Conservation (phyloP, 2,113 vertebrate genomes). For the Hymenochirus boettgeri region DNA sequence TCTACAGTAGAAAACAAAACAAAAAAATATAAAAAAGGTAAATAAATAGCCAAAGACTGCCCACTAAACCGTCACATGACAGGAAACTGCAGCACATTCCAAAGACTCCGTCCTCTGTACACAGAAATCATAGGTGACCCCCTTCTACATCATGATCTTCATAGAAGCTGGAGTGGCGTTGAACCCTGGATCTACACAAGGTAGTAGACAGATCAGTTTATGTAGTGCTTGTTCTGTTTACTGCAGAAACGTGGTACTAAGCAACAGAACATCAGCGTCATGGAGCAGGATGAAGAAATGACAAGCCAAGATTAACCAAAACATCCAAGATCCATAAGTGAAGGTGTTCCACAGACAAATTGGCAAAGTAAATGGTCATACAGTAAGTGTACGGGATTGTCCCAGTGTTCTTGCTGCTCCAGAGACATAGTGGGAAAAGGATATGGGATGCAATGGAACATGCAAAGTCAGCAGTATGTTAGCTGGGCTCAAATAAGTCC, state of each 20-base stretch:
- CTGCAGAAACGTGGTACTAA: background rate
- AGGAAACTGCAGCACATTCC: too few relatives aligned
- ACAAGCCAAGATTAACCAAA: too few relatives aligned
- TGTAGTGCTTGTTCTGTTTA: background rate
- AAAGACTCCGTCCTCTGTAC: background rate
- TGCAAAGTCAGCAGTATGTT: slow-evolving; percentile 71
- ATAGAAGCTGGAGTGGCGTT: too few relatives aligned
- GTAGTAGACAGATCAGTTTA: too few relatives aligned
- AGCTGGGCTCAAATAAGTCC: slow-evolving; percentile 84
- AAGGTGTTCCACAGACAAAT: slow-evolving; percentile 48
- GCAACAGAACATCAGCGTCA: background rate
- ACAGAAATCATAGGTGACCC: background rate
- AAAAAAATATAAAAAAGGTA: background rate
- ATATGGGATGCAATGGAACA: slow-evolving; percentile 61
- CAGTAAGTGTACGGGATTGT: slow-evolving; percentile 71
- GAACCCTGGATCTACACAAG: too few relatives aligned
- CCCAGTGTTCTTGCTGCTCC: slow-evolving; percentile 68
- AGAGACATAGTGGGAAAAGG: slow-evolving; percentile 58
- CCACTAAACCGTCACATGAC: background rate
- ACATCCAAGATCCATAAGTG: slow-evolving; percentile 61
- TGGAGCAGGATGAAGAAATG: too few relatives aligned
- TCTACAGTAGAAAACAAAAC: background rate
- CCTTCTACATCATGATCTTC: background rate
- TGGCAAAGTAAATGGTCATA: slow-evolving; percentile 47
- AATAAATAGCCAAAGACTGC: background rate